These are phyloP conservation scores for Gobio gobio DNA, from an alignment of 2,113 vertebrate species.

Conservation along the genomic window DNA sequence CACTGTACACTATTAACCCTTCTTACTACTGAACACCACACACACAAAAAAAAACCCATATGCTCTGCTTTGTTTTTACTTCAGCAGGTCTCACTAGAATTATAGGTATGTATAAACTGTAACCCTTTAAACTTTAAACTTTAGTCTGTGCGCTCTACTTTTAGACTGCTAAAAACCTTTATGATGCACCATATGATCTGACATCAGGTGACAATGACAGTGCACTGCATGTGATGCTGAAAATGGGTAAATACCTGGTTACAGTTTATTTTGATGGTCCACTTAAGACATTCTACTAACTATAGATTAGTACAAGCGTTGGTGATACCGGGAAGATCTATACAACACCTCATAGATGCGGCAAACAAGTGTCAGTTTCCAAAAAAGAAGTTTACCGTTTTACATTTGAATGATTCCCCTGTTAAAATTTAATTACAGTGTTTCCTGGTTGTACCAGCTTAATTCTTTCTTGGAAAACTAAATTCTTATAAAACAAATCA, in stretches of 20 bases:
- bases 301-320: too few relatives aligned
- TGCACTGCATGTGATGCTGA: background rate
- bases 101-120: background rate
- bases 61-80: background rate
- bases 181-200: slow-evolving; percentile 16
- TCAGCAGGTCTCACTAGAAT: background rate
- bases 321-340: too few relatives aligned
- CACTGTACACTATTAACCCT: background rate
- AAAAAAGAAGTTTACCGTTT: background rate
- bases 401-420: background rate
- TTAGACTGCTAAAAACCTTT: background rate
- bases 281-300: too few relatives aligned
- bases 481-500: slow-evolving; percentile 1
- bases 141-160: background rate
- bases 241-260: too few relatives aligned
- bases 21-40: background rate
- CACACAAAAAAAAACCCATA: background rate
- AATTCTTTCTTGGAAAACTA: background rate
- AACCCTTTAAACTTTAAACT: too few relatives aligned
- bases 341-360: too few relatives aligned
- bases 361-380: too few relatives aligned
- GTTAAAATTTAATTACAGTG: background rate
- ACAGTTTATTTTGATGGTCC: too few relatives aligned
- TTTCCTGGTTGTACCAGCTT: background rate
- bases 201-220: slow-evolving; percentile 15